Evolutionary conservation across 2,113 vertebrate species (phyloP).

Genomic region (Noturus placidus): DNA sequence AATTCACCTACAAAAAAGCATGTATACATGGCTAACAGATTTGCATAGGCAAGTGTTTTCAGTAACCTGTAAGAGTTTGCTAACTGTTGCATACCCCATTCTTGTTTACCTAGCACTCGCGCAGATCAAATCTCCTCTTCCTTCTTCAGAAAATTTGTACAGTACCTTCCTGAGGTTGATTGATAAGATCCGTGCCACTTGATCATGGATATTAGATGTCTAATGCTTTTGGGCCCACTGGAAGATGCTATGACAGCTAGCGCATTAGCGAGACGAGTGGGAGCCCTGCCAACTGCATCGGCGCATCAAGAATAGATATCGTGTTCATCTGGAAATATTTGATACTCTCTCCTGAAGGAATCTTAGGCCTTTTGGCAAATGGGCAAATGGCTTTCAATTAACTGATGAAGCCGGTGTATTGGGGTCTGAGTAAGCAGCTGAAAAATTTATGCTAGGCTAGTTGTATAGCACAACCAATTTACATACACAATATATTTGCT

Average conservation of each 20-base stretch:
- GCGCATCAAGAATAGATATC: conserved; percentile 65
- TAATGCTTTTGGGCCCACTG: conserved; percentile 72
- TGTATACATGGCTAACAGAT: not conserved
- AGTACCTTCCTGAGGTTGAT: conserved; percentile 53
- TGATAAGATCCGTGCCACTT: conserved; percentile 73
- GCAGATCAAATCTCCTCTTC: conserved; percentile 18
- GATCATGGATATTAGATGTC: conserved; percentile 74
- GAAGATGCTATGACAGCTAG: conserved; percentile 69
- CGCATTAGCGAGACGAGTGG: conserved; percentile 63
- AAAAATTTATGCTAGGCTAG: conserved; percentile 33
- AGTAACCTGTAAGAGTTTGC: conserved; percentile 2
- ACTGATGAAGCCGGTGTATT: conserved; percentile 27
- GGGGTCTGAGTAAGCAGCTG: conserved; percentile 10
- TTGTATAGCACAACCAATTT: not conserved
- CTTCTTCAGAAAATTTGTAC: conserved; percentile 27
- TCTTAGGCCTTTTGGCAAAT: conserved; percentile 49
- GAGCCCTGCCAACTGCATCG: conserved; percentile 65
- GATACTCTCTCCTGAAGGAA: conserved; percentile 47
- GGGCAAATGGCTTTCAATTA: conserved; percentile 46
- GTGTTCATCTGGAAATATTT: conserved; percentile 60
- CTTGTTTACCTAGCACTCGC: not conserved
- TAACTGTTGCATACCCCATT: conserved; percentile 9
- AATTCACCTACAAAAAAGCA: not conserved
- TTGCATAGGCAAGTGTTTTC: not conserved
- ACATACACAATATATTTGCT: not conserved